These are phyloP conservation scores for Pyrrhosoma nymphula DNA, from an alignment of 2,888 invertebrate genomes.

Conservation along the genomic window DNA sequence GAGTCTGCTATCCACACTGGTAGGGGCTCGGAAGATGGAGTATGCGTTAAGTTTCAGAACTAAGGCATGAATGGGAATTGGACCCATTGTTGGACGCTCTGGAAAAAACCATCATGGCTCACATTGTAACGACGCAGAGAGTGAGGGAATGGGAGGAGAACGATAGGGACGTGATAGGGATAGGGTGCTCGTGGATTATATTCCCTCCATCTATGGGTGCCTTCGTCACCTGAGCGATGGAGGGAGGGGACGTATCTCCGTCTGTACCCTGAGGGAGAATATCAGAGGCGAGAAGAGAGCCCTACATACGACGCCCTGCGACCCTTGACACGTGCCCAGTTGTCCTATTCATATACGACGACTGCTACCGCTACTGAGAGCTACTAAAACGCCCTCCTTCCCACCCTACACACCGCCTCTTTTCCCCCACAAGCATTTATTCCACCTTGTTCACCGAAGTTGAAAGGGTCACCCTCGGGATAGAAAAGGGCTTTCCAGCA, in stretches of 20 bases:
- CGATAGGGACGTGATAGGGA: background rate
- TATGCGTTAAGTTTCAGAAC: constrained; percentile 26
- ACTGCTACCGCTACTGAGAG: too few relatives aligned
- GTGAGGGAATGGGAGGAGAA: background rate
- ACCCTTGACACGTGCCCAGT: background rate
- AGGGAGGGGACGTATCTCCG: too few relatives aligned
- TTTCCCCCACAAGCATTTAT: too few relatives aligned
- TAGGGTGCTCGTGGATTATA: background rate
- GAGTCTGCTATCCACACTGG: background rate
- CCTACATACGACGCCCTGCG: background rate
- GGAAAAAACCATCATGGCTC: background rate
- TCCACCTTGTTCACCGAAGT: background rate
- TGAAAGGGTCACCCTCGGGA: background rate
- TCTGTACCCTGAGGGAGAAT: too few relatives aligned
- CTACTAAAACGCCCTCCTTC: too few relatives aligned
- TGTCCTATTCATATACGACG: background rate
- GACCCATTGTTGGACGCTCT: background rate
- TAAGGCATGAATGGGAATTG: constrained; percentile 61
- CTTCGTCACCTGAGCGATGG: background rate
- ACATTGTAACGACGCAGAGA: background rate
- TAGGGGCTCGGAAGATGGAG: background rate
- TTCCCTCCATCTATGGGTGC: background rate
- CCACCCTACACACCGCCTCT: too few relatives aligned
- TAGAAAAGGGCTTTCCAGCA: background rate
- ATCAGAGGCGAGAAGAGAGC: too few relatives aligned